Conservation (phyloP, 1,140 invertebrate species). For the Littorina saxatilis region DNA sequence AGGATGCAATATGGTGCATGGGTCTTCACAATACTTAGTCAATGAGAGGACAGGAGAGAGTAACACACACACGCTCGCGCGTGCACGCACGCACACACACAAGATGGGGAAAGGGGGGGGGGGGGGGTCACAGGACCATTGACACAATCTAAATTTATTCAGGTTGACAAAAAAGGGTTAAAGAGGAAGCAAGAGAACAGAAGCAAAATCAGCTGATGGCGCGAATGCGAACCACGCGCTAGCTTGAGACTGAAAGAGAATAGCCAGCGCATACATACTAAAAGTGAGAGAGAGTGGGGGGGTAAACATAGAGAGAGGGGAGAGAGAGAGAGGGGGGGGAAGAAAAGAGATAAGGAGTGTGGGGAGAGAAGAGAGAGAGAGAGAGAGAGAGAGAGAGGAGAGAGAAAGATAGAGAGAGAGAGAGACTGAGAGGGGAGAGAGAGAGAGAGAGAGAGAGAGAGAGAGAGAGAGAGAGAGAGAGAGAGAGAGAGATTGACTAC, state of each 20-base stretch:
- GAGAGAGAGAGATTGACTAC: conserved; percentile 1
- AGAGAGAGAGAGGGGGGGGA: no score
- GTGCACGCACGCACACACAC: background rate
- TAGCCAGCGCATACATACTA: no score
- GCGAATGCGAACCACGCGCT: no score
- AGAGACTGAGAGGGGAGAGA: background rate
- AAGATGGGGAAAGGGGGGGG: background rate
- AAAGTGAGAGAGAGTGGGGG: no score
- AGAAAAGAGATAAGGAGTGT: background rate
- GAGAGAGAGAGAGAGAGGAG: conserved; percentile 10
- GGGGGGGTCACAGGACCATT: background rate
- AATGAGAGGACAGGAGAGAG: background rate
- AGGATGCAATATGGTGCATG: background rate
- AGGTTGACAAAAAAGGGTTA: background rate
- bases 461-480: conserved; percentile 9
- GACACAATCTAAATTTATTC: background rate
- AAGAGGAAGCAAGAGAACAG: no score
- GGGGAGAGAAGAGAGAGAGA: background rate
- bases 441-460: conserved; percentile 11
- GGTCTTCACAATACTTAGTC: background rate
- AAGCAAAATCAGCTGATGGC: no score
- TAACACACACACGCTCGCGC: background rate
- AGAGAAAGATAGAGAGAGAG: conserved; percentile 1
- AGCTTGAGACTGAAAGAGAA: no score
- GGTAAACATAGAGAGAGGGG: no score